Evolutionary conservation across 2,797 vertebrate species (phyloP), one percentile per base, ranked within the genome.

Genomic region (Mareca penelope): DNA sequence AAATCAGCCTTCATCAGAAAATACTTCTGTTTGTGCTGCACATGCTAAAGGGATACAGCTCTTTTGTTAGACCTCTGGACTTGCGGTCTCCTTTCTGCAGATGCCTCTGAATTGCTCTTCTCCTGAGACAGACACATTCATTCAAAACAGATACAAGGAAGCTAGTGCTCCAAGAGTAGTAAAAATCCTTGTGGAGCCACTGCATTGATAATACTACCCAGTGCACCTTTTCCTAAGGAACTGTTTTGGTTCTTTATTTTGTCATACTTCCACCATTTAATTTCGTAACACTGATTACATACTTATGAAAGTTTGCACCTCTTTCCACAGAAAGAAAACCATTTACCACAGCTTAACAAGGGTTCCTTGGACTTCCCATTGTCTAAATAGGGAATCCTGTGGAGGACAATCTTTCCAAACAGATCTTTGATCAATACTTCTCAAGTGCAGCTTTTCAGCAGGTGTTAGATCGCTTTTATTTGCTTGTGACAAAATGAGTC

Each of bases 91-190:
- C 88, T 96, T 85, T 85, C 89, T 95, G 93, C 89, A 96, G 95
- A 93, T 96, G 83, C 71, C 84, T 96, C 79, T 92, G 97, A 97
- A 97, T 97, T 96, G 95, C 84, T 94, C 59, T 67, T 88, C 94
- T 95, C 70, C 94, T 94, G 91, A 96, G 96, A 96, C 87, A 95
- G 89, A 83, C 90, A 85, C 92, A 95, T 96, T 87, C 89, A 95
- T 96, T 89, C 86, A 67, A 89, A 88, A 60, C 81, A 6, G 60
- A 94, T 89, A 85, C 70, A 91, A 80, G 75, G 67, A 92, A 82
- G 24, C 53, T 80, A 73, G 80, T 76, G 81, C 95, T 53, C 39
- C 56, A 46, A 59, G 77, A 60, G 69, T 35, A 80, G 91, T 61
- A 76, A 71, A 61, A 64, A 75, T 50, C 83, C 33, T 56, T 56